phyloP scores from a whole-genome alignment of 2,797 vertebrate genomes.

The Melanotaenia nigrans region DNA sequence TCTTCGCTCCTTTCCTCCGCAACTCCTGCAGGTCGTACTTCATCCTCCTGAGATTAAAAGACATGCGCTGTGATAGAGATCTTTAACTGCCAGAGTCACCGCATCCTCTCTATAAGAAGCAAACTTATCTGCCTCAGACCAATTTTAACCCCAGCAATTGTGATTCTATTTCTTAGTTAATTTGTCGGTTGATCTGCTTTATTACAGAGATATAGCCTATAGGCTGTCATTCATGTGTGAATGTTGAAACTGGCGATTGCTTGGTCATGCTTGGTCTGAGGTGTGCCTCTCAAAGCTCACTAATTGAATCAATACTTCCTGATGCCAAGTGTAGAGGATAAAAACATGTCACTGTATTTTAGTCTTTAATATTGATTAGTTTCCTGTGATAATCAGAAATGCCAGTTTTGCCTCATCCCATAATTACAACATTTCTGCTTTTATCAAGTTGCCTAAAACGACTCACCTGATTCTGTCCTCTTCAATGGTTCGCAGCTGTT shows the following conservation, averaged over 20 bases:
- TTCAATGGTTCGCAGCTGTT: constrained; percentile 83
- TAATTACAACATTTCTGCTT: not conserved
- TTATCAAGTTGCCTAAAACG: not conserved
- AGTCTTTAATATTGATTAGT: not conserved
- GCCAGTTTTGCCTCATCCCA: not conserved
- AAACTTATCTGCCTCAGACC: too few species aligned
- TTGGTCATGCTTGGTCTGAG: not conserved
- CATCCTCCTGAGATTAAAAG: constrained; percentile 83
- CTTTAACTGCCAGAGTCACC: not conserved
- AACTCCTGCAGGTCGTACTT: constrained; percentile 88
- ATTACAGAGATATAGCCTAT: too few species aligned
- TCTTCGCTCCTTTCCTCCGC: constrained; percentile 80
- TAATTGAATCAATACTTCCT: not conserved
- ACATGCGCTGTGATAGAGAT: not conserved
- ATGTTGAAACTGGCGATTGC: not conserved
- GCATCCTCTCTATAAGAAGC: too few species aligned
- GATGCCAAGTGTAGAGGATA: not conserved
- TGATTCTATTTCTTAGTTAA: too few species aligned
- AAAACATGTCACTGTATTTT: not conserved
- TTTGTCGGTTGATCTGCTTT: too few species aligned
- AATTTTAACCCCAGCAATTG: too few species aligned
- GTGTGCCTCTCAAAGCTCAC: not conserved
- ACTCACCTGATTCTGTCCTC: constrained; percentile 89
- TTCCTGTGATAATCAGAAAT: not conserved
- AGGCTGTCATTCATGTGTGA: not conserved